Evolutionary conservation across 2,113 vertebrate species (phyloP), one percentile per base, ranked within the genome.

Genomic region (Arvicanthis niloticus): DNA sequence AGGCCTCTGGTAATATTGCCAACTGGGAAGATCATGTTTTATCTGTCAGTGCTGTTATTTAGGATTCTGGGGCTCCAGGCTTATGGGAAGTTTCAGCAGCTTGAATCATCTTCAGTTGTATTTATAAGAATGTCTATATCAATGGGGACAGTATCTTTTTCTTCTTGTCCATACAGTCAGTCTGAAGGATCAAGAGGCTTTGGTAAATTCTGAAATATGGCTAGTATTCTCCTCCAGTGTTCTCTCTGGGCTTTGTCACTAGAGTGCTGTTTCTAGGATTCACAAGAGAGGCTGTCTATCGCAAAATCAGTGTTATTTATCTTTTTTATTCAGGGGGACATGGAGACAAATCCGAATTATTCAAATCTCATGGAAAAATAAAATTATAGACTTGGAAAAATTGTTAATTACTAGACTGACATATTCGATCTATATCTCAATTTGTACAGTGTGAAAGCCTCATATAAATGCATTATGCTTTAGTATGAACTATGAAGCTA

Each of bases 381-480:
- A 96, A 96, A 51, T 78, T 58, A 31, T 87, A 93, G n/a, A 88
- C 77, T 95, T 84, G 88, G 88, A 88, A 48, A 56, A 21, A 37
- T 85, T 95, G 89, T 94, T 76, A 88, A 89, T 95, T 95, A 48
- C 31, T 60, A 26, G 8, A 5, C 73, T 94, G n/a, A 67, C 67
- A 22, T 40, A 89, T 42, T 77, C 62, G 42, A 51, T 96, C 21
- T 85, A 11, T 60, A 65, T 78, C 56, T 95, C 78, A 68, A 85
- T 96, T 90, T 96, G 40, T 60, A 24, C 81, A 60, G 21, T 29
- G 26, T 95, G 70, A 95, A 88, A 88, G 62, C 37, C 58, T 93
- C 16, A 42, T 73, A 58, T 17, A 53, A 87, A 34, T 78, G n/a
- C 60, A 58, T 93, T 87, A 62, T 72, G 72, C 40, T 91, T 96